Percentiles rank a stretch among this genome's conserved stretches.
phyloP scores from a whole-genome alignment of 2,113 vertebrate species.

The Indicator maculatus region DNA sequence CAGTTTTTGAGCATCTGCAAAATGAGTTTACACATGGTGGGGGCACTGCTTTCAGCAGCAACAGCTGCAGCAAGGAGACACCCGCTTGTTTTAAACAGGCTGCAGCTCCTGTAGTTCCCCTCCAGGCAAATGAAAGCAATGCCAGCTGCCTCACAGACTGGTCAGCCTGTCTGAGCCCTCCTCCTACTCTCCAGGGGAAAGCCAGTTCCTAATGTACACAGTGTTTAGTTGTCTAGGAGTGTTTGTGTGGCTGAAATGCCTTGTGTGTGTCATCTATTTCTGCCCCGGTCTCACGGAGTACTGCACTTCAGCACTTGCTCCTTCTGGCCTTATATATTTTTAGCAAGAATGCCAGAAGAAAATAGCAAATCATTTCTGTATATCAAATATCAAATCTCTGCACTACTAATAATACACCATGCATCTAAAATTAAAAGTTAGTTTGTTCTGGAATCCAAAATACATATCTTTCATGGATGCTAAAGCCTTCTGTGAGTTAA shows the following conservation, averaged over 20 bases:
- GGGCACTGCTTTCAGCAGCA: background rate
- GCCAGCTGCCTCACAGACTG: background rate
- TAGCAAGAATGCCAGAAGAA: background rate
- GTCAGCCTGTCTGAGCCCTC: slow-evolving; percentile 41
- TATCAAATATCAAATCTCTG: slow-evolving; percentile 14
- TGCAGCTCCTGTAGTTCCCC: background rate
- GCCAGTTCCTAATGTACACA: slow-evolving; percentile 52
- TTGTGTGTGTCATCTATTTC: slow-evolving; percentile 33
- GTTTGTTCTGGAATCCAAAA: slow-evolving; percentile 21
- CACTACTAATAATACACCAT: background rate
- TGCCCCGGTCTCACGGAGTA: background rate
- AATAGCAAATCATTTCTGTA: slow-evolving; percentile 27
- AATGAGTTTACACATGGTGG: background rate
- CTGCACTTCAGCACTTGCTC: background rate
- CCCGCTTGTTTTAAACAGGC: background rate
- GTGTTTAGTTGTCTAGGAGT: slow-evolving; percentile 43
- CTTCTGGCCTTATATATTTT: background rate
- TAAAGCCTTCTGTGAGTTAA: slow-evolving; percentile 10
- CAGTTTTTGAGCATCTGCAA: background rate
- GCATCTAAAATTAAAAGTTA: background rate
- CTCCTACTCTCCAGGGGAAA: slow-evolving; percentile 55
- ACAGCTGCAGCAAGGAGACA: background rate
- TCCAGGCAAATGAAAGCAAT: background rate
- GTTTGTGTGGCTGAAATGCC: slow-evolving; percentile 54
- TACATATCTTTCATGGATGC: background rate